Conservation (phyloP, 2,113 vertebrate species). For the Anolis carolinensis region DNA sequence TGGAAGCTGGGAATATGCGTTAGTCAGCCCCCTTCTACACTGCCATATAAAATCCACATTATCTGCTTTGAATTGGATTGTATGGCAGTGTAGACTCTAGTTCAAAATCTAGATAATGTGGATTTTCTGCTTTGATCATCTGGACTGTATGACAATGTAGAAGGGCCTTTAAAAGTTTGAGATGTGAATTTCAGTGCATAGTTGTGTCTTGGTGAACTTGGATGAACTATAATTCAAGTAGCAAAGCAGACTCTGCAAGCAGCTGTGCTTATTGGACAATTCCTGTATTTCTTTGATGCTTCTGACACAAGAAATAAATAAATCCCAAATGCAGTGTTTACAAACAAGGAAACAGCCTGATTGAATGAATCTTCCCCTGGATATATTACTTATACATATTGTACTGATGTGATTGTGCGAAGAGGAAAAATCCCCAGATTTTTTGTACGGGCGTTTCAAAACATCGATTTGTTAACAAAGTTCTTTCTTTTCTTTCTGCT, state of each 20-base stretch:
- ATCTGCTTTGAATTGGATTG: no score
- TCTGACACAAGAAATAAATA: no score
- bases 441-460: no score
- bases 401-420: background rate
- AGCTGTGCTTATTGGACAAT: no score
- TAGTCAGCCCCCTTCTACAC: no score
- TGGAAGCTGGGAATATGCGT: background rate
- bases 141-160: no score
- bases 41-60: no score
- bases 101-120: no score
- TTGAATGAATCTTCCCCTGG: background rate
- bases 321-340: background rate
- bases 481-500: constrained; percentile 3
- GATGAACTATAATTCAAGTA: background rate
- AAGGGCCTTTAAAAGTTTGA: no score
- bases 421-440: background rate
- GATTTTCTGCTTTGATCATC: no score
- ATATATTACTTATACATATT: background rate
- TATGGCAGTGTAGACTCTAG: no score
- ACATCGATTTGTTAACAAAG: background rate
- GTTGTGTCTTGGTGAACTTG: background rate
- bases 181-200: no score
- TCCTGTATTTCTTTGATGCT: background rate
- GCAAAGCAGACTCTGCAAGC: background rate
- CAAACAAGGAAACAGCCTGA: background rate